Evolutionary conservation across 64 coral and sea anemone genomes (phyloP).

Genomic region (Pocillopora damicornis): DNA sequence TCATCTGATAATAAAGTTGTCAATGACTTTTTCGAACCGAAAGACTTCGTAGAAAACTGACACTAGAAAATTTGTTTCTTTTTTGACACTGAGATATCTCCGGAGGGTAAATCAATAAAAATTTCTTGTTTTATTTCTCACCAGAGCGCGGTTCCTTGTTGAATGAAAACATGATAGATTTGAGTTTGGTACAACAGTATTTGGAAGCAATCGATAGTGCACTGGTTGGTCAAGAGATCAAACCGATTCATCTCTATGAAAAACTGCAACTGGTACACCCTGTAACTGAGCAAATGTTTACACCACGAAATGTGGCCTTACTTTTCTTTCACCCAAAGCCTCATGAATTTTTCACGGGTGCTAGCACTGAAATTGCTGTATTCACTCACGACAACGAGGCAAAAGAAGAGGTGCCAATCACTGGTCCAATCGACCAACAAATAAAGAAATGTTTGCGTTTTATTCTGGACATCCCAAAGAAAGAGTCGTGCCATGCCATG

Average conservation of each 20-base stretch:
- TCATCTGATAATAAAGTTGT: no score
- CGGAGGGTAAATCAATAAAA: no score
- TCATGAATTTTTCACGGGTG: slow-evolving; percentile 49
- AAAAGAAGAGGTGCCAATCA: background rate
- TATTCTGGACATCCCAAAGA: slow-evolving; percentile 31
- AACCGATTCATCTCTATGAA: slow-evolving; percentile 11
- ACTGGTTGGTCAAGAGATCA: no score
- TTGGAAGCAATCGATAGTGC: no score
- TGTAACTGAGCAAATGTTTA: slow-evolving; percentile 15
- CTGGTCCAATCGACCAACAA: slow-evolving; percentile 64
- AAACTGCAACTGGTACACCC: slow-evolving; percentile 52
- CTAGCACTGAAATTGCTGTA: slow-evolving; percentile 65
- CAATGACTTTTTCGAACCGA: no score
- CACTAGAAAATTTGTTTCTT: no score
- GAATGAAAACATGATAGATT: no score
- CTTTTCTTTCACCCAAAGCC: slow-evolving; percentile 57
- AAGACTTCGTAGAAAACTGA: no score
- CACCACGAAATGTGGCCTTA: slow-evolving; percentile 57
- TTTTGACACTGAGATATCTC: no score
- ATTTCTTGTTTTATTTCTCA: no score
- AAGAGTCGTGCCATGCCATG: slow-evolving; percentile 53
- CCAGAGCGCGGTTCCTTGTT: no score
- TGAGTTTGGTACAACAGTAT: no score
- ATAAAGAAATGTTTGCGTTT: slow-evolving; percentile 51
- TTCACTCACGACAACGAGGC: slow-evolving; percentile 39